A percentile compares a stretch with the other conserved stretches of the same genome.
Conservation (phyloP, 37 sponge, comb jelly and placozoan genomes). For the Chondrosia reniformis region DNA sequence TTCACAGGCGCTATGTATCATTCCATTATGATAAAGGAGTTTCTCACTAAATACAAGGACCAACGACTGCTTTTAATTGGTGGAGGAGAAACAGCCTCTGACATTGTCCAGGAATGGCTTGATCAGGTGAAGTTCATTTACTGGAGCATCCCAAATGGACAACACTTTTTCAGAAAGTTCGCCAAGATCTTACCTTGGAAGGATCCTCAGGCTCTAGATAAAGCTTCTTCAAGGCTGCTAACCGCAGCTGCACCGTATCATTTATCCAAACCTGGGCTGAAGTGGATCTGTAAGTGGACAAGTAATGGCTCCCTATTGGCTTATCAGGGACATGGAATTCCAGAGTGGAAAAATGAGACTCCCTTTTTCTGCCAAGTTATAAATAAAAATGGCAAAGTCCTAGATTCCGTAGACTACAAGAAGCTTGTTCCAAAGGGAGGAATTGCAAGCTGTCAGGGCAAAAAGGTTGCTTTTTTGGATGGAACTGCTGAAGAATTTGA, state of each 20-base stretch:
- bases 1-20: slow-evolving; percentile 67
- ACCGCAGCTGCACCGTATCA: slow-evolving; percentile 60
- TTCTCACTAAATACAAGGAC: slow-evolving; percentile 31
- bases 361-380: slow-evolving; percentile 53
- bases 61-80: slow-evolving; percentile 77
- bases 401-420: slow-evolving; percentile 71
- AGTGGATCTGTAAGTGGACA: slow-evolving; percentile 88
- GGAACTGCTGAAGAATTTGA: slow-evolving; percentile 66
- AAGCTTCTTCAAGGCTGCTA: slow-evolving; percentile 67
- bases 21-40: slow-evolving; percentile 58
- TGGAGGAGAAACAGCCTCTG: slow-evolving; percentile 89
- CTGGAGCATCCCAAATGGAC: slow-evolving; percentile 87
- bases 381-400: slow-evolving; percentile 77
- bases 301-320: slow-evolving; percentile 74
- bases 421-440: slow-evolving; percentile 66
- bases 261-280: slow-evolving; percentile 64
- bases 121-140: slow-evolving; percentile 57
- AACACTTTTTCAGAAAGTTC: slow-evolving; percentile 82
- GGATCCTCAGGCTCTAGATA: slow-evolving; percentile 71
- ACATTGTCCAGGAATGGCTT: slow-evolving; percentile 74
- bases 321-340: slow-evolving; percentile 84
- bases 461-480: slow-evolving; percentile 58
- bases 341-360: slow-evolving; percentile 74
- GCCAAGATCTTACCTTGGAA: slow-evolving; percentile 71
- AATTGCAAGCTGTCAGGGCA: slow-evolving; percentile 44